Conservation (phyloP, 2,888 invertebrate species). For the Meta bourneti region DNA sequence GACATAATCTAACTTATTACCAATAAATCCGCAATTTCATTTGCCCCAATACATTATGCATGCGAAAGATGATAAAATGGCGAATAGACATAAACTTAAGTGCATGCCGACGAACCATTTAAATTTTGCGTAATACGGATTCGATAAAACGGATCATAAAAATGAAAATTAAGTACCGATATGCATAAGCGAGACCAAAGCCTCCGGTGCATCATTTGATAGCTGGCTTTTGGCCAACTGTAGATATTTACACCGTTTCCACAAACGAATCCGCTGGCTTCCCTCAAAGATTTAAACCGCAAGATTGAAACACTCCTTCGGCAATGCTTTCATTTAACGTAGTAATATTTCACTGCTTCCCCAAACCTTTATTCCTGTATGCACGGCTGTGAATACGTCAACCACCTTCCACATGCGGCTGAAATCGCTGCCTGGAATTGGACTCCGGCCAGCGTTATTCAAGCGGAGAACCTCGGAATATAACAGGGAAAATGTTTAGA, state of each 20-base stretch:
- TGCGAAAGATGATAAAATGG: neutral
- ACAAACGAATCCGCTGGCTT: slow-evolving; percentile 2
- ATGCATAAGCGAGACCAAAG: neutral
- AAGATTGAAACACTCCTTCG: slow-evolving; percentile 18
- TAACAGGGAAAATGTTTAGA: slow-evolving; percentile 29
- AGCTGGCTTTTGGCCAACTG: slow-evolving; percentile 12
- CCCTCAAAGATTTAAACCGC: slow-evolving; percentile 29
- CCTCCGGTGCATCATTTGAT: neutral
- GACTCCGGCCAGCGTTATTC: slow-evolving; percentile 10
- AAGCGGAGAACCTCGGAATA: neutral
- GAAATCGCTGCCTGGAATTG: slow-evolving; percentile 3
- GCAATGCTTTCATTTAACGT: slow-evolving; percentile 41
- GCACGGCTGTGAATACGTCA: slow-evolving; percentile 22
- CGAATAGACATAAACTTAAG: neutral
- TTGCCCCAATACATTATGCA: neutral
- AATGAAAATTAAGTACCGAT: slow-evolving; percentile 9
- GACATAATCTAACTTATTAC: neutral
- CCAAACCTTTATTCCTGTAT: slow-evolving; percentile 18
- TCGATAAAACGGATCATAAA: slow-evolving; percentile 3
- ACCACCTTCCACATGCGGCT: slow-evolving; percentile 3
- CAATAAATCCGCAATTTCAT: slow-evolving; percentile 2
- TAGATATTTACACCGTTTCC: slow-evolving; percentile 16
- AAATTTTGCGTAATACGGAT: neutral
- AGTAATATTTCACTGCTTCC: slow-evolving; percentile 39
- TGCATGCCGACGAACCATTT: neutral